Evolutionary conservation across 2,888 invertebrate genomes (phyloP).

Genomic region (Leptinotarsa tumamoca): DNA sequence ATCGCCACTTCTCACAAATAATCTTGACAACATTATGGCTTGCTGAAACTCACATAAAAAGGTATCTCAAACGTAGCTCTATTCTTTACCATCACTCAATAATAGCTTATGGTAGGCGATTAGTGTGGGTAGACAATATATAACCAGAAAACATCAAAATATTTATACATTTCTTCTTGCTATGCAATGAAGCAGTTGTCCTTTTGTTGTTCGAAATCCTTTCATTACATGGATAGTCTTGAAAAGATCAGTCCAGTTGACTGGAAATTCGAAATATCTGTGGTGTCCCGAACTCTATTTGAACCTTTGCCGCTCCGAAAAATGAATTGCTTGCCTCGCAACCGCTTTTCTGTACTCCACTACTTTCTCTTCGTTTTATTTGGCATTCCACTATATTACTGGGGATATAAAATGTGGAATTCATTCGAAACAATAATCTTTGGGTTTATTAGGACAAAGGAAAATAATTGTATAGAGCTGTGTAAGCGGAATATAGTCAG

Average conservation of each 20-base stretch:
- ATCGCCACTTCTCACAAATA: no score
- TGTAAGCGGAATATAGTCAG: conserved; percentile 33
- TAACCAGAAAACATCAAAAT: no score
- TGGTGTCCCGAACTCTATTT: conserved; percentile 21
- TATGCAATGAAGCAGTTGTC: not conserved
- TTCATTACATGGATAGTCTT: not conserved
- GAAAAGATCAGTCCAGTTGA: conserved; percentile 1
- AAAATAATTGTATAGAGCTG: conserved; percentile 29
- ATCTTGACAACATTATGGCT: no score
- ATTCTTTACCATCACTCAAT: no score
- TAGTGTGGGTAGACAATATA: no score
- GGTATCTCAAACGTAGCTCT: no score
- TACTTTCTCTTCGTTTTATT: conserved; percentile 28
- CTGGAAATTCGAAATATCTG: not conserved
- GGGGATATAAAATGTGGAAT: conserved; percentile 37
- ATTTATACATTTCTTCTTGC: no score
- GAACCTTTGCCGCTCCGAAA: conserved; percentile 25
- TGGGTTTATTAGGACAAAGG: conserved; percentile 35
- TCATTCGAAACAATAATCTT: conserved; percentile 41
- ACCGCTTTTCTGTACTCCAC: conserved; percentile 36
- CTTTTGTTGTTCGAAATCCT: not conserved
- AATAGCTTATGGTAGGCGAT: no score
- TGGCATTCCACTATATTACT: conserved; percentile 34
- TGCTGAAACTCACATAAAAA: no score
- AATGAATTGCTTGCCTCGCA: conserved; percentile 29